Conservation (phyloP, 2,888 invertebrate species). For the Pachydiplax longipennis region DNA sequence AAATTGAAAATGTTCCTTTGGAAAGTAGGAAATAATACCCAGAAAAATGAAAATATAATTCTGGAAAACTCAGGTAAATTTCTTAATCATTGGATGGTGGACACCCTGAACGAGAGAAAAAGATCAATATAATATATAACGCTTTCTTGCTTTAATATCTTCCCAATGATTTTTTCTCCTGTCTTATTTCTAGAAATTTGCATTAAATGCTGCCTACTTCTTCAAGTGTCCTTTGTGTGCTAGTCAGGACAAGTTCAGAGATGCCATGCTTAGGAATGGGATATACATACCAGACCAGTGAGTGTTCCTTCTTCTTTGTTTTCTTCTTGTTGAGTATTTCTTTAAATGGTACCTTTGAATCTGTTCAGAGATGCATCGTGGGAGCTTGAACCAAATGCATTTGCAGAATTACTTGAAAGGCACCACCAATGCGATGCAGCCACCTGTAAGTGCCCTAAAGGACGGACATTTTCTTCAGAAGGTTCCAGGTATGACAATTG, state of each 20-base stretch:
- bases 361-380: conserved; percentile 79
- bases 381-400: conserved; percentile 81
- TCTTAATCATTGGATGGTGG: no score
- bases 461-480: conserved; percentile 57
- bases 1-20: no score
- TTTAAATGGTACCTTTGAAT: conserved; percentile 47
- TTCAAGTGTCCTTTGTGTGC: conserved; percentile 87
- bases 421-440: conserved; percentile 68
- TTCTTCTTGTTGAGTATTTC: background rate
- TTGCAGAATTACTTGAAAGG: conserved; percentile 72
- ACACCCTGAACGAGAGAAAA: no score
- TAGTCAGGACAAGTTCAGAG: conserved; percentile 70
- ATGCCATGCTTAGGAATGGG: conserved; percentile 70
- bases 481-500: background rate
- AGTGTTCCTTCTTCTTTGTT: conserved; percentile 54
- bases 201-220: conserved; percentile 79
- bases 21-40: no score
- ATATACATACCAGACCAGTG: conserved; percentile 83
- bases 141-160: no score
- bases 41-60: no score
- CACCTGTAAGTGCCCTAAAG: conserved; percentile 68
- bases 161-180: no score
- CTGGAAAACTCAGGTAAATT: no score
- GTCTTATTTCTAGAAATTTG: conserved; percentile 67
- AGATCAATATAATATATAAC: no score